Evolutionary conservation across 2,113 vertebrate species (phyloP), one percentile per base, ranked within the genome.

Genomic region (Salvelinus alpinus): DNA sequence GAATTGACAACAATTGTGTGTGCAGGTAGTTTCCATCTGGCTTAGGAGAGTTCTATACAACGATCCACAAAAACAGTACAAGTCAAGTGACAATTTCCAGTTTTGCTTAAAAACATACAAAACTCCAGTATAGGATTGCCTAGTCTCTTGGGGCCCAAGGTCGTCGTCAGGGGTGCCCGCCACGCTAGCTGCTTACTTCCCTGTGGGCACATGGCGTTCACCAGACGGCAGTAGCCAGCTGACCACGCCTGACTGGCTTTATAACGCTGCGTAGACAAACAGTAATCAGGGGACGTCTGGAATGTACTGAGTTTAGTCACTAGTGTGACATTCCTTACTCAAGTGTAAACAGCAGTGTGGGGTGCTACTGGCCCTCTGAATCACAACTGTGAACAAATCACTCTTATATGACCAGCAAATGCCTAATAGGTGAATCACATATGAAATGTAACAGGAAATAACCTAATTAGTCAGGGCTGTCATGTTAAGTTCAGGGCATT

Each of bases 221-320:
- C 75, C 11, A 75, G 67, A 6, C 72, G 83, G 76, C 9, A 76
- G 73, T 3, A 68, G 57, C 38, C 34, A 59, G 70, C 74, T 78
- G 67, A 84, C 66, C 66, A 79, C 47, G 71, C 67, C 70, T 48
- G 48, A 62, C 69, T 70, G 72, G 82, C 73, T 78, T 74, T 77
- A 86, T 68, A 66, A 67, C 75, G 70, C 77, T 69, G 67, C 22
- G 22, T 1, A 72, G 79, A 76, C 74, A 66, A 68, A 76, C 25
- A 76, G 77, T 88, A 91, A 90, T 85, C 82, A 73, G 67, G 76
- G 74, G 74, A 75, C 74, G 76, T 73, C 74, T 75, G 78, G 82
- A 81, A 75, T 84, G 80, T 78, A 86, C 81, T 82, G 68, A 44
- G 1, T 66, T 82, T 51, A 82, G 75, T 84, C 85, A 82, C 74